Base-by-base conservation (phyloP, 2,113 vertebrate genomes). In the Microcebus lehilahytsara region DNA sequence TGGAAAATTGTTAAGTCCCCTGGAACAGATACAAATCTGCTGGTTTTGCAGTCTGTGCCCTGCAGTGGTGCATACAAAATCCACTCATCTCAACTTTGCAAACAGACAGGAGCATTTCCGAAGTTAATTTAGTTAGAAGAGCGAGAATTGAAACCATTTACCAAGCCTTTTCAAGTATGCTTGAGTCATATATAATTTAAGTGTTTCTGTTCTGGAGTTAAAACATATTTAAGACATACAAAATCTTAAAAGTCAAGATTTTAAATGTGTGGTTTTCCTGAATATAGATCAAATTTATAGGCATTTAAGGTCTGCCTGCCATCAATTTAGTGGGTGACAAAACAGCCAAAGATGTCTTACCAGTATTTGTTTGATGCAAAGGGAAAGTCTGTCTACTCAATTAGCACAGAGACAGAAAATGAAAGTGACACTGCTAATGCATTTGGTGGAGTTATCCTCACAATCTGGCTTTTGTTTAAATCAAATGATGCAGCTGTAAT, bases 291-390 rank as follows among this genome's bases (percentile, higher is more conserved):
- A 96, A 84, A 95, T 95, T 95, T 80, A 84, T 74, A 89, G 83
- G 53, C 69, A 40, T 8, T 14, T 30, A 92, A 94, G 62, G 16
- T 56, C 42, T 91, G 12, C 42, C 51, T 0, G 3, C n/a, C 60
- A 81, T 96, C 87, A 92, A 56, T 77, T 93, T 96, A 94, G 91
- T 42, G 66, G 80, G n/a, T 92, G 92, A 79, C 80, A 78, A 77
- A 93, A 72, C 19, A 93, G 74, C 30, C 62, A 58, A 90, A 96
- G 67, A 88, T 85, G 92, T 51, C 96, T 97, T 92, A 97, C 93
- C 96, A 92, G 78, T 93, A 93, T 89, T 67, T 96, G 90, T 95
- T 97, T 88, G 83, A 89, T 90, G 27, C 66, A 96, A 95, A 96
- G 79, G 64, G 74, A 96, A 93, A 69, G 46, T 74, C 84, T 85